These are phyloP conservation scores for Montipora capricornis DNA, from an alignment of 64 coral and sea anemone genomes.

Conservation along the genomic window DNA sequence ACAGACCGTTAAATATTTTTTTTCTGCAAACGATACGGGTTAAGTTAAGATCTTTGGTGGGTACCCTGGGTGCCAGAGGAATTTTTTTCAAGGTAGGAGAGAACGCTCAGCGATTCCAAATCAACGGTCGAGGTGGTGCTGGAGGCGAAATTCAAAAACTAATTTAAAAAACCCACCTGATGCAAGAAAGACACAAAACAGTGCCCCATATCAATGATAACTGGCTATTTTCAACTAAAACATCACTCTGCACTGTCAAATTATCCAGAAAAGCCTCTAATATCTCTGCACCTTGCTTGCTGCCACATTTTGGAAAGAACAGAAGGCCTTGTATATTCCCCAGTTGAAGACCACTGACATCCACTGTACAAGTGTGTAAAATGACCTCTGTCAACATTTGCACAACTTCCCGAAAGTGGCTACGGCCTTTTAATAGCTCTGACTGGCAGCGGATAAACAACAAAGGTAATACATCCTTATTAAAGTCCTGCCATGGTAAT, in stretches of 20 bases:
- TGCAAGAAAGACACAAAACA: slow-evolving; percentile 50
- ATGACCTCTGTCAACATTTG: slow-evolving; percentile 61
- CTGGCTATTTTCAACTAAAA: not conserved
- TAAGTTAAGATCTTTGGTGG: too few species aligned
- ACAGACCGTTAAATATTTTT: too few species aligned
- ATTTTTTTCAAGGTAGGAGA: too few species aligned
- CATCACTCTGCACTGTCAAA: not conserved
- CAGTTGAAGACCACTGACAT: slow-evolving; percentile 39
- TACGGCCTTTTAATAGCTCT: slow-evolving; percentile 13
- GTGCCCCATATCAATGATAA: slow-evolving; percentile 25
- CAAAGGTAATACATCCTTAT: slow-evolving; percentile 25
- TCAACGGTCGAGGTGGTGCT: too few species aligned
- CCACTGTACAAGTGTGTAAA: not conserved
- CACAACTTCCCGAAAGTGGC: slow-evolving; percentile 26
- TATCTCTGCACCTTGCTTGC: slow-evolving; percentile 56
- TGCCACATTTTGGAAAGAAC: slow-evolving; percentile 70
- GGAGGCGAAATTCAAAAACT: not conserved
- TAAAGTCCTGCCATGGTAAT: slow-evolving; percentile 61
- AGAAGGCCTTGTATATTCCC: slow-evolving; percentile 15
- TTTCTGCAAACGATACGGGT: too few species aligned
- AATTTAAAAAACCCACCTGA: slow-evolving; percentile 31
- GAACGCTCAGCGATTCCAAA: too few species aligned
- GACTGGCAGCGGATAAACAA: slow-evolving; percentile 55
- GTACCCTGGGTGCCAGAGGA: too few species aligned
- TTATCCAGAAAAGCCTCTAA: slow-evolving; percentile 15